Evolutionary conservation across 2,797 vertebrate species (phyloP).

Genomic region (Poeciliopsis paucimaculata): DNA sequence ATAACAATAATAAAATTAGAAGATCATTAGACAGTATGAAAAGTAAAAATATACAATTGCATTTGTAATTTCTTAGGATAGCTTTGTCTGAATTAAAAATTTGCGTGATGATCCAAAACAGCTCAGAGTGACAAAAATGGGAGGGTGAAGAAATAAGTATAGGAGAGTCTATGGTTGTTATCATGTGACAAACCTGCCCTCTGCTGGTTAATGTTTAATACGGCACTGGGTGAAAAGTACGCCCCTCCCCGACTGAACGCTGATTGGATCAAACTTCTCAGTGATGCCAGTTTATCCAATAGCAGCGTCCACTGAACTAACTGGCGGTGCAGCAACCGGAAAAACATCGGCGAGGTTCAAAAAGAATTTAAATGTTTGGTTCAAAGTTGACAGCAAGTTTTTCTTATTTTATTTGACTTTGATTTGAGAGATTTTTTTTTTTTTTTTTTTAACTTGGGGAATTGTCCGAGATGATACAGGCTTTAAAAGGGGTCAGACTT

Average conservation of each 20-base stretch:
- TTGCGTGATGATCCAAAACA: not conserved
- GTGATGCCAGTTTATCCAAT: conserved; percentile 28
- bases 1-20: no score
- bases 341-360: not conserved
- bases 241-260: conserved; percentile 8
- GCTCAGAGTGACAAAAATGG: not conserved
- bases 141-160: not conserved
- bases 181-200: not conserved
- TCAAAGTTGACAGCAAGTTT: not conserved
- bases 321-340: conserved; percentile 36
- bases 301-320: not conserved
- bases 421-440: not conserved
- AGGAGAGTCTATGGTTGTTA: not conserved
- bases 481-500: conserved; percentile 69
- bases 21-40: no score
- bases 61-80: not conserved
- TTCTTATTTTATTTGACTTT: not conserved
- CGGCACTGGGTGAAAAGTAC: conserved; percentile 22
- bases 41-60: no score
- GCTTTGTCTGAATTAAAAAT: not conserved
- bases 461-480: conserved; percentile 56
- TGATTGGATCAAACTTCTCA: conserved; percentile 37
- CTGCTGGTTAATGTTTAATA: conserved; percentile 3
- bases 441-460: not conserved
- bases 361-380: not conserved